These are phyloP conservation scores for Merops nubicus DNA, from an alignment of 2,113 vertebrate species.

Conservation along the genomic window DNA sequence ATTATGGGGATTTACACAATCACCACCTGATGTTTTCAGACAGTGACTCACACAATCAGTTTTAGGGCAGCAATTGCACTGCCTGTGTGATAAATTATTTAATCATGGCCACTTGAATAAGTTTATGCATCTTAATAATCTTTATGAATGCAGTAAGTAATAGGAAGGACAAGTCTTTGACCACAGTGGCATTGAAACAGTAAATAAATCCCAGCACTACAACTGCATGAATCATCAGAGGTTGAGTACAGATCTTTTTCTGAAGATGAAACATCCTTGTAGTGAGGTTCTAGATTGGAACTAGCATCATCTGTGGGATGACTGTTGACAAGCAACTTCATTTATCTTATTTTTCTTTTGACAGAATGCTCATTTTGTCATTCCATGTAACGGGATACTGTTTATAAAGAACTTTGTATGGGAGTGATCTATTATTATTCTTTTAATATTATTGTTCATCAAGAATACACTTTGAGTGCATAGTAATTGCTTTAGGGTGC, in stretches of 20 bases:
- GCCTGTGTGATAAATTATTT: neutral
- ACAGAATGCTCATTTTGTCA: neutral
- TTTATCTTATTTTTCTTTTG: neutral
- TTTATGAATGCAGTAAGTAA: neutral
- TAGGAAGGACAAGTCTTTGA: neutral
- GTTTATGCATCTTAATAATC: neutral
- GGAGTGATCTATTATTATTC: neutral
- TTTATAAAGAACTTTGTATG: neutral
- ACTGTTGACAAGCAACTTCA: neutral
- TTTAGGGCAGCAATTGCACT: neutral
- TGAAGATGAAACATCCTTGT: neutral
- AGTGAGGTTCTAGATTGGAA: neutral
- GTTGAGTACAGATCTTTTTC: neutral
- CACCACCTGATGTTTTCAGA: neutral
- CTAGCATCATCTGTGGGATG: neutral
- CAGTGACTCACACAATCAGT: neutral
- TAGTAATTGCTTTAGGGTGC: neutral
- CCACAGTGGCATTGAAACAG: neutral
- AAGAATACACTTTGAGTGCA: neutral
- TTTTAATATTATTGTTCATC: neutral
- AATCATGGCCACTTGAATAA: neutral
- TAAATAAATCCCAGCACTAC: neutral
- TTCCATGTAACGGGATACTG: neutral
- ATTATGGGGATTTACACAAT: neutral
- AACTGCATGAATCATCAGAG: rapidly evolving